A percentile compares a stretch with the other conserved stretches of the same genome.
Evolutionary conservation across 1,140 invertebrate genomes (phyloP).

Genomic region (Maniola jurtina): DNA sequence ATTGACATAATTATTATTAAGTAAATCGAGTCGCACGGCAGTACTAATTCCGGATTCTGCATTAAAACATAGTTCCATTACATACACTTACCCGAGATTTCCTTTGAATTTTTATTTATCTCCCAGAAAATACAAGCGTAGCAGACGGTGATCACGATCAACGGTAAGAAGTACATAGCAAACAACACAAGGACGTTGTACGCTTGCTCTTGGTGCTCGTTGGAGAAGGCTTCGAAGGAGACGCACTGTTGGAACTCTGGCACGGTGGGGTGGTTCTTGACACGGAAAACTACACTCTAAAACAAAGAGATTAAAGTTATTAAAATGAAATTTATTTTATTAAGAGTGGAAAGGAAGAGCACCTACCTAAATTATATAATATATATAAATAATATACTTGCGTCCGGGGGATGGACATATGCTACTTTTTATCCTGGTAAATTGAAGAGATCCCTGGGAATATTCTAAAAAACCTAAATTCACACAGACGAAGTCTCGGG

Average conservation of each 20-base stretch:
- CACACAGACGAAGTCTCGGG: too few relatives aligned
- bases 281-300: constrained; percentile 88
- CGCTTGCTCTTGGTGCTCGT: constrained; percentile 80
- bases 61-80: too few relatives aligned
- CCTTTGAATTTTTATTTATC: constrained; percentile 56
- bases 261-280: constrained; percentile 82
- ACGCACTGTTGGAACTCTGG: constrained; percentile 87
- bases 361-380: too few relatives aligned
- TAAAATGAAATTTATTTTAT: not conserved
- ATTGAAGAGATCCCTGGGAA: too few relatives aligned
- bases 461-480: too few relatives aligned
- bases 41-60: too few relatives aligned
- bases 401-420: too few relatives aligned
- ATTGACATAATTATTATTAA: too few relatives aligned
- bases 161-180: constrained; percentile 60
- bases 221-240: constrained; percentile 85
- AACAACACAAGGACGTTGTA: constrained; percentile 85
- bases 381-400: too few relatives aligned
- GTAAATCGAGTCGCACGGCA: too few relatives aligned
- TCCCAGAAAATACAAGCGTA: constrained; percentile 63
- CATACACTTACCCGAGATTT: constrained; percentile 44
- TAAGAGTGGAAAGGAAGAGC: too few relatives aligned
- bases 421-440: too few relatives aligned
- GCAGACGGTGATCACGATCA: constrained; percentile 59
- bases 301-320: constrained; percentile 45